These are phyloP conservation scores for Habrosyne pyritoides DNA, from an alignment of 2,888 invertebrate genomes.

Conservation along the genomic window DNA sequence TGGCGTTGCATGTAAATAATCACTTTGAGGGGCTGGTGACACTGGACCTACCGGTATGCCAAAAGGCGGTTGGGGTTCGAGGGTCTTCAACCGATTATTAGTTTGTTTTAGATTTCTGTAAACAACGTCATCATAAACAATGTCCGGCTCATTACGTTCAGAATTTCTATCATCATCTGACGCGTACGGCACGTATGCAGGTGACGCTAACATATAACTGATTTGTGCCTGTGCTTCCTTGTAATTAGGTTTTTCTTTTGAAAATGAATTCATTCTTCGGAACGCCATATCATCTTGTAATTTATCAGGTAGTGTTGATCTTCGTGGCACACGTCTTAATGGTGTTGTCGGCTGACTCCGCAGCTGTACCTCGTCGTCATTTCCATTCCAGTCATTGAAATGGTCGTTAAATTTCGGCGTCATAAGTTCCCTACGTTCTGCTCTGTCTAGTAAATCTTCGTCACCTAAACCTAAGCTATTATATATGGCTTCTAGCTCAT, in stretches of 20 bases:
- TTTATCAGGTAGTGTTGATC: constrained; percentile 85
- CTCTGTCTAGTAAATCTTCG: constrained; percentile 91
- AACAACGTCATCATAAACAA: constrained; percentile 92
- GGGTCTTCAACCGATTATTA: constrained; percentile 87
- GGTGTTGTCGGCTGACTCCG: constrained; percentile 78
- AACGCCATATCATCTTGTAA: constrained; percentile 92
- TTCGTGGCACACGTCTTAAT: constrained; percentile 62
- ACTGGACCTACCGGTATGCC: constrained; percentile 95
- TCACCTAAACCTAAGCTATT: constrained; percentile 93
- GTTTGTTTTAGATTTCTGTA: constrained; percentile 91
- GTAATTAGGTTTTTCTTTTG: constrained; percentile 76
- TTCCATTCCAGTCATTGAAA: constrained; percentile 80
- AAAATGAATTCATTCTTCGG: constrained; percentile 85
- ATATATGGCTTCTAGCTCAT: constrained; percentile 95
- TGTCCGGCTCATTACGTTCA: constrained; percentile 90
- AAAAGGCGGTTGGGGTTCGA: constrained; percentile 94
- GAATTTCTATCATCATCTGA: constrained; percentile 79
- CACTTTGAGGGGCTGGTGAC: constrained; percentile 90
- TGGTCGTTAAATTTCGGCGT: constrained; percentile 78
- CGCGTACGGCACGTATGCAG: constrained; percentile 83
- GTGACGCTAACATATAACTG: constrained; percentile 88
- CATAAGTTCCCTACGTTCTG: constrained; percentile 88
- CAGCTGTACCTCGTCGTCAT: constrained; percentile 72
- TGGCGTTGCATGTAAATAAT: constrained; percentile 92
- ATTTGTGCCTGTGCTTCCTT: constrained; percentile 76